Conservation (phyloP, 2,797 vertebrate species). For the Monodelphis domestica region DNA sequence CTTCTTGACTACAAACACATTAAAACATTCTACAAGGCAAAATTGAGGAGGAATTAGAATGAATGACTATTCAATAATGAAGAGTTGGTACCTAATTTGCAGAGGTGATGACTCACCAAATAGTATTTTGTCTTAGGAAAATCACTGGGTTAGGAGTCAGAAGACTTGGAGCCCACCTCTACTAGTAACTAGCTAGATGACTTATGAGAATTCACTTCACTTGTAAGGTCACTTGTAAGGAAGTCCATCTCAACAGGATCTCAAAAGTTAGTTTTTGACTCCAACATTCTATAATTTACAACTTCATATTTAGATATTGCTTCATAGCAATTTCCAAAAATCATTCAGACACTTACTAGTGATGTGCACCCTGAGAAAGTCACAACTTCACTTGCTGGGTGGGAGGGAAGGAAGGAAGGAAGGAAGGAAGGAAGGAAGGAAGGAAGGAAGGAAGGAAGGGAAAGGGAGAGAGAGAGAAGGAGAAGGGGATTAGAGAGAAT, state of each 20-base stretch:
- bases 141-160: not conserved
- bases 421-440: too few species aligned
- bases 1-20: not conserved
- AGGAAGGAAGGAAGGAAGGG: too few species aligned
- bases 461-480: too few species aligned
- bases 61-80: not conserved
- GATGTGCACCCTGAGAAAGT: too few species aligned
- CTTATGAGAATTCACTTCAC: not conserved
- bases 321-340: not conserved
- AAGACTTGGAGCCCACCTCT: not conserved
- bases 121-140: too few species aligned
- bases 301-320: not conserved
- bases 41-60: not conserved
- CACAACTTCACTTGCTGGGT: too few species aligned
- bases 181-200: not conserved
- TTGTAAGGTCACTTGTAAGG: not conserved
- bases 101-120: not conserved
- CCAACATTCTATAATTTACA: not conserved
- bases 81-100: not conserved
- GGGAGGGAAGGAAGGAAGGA: too few species aligned
- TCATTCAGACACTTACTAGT: too few species aligned
- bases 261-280: not conserved
- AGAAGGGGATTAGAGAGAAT: too few species aligned
- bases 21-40: not conserved
- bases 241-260: not conserved